Base-by-base conservation (phyloP, 2,797 vertebrate genomes). In the Hydrocynus forskahlii region DNA sequence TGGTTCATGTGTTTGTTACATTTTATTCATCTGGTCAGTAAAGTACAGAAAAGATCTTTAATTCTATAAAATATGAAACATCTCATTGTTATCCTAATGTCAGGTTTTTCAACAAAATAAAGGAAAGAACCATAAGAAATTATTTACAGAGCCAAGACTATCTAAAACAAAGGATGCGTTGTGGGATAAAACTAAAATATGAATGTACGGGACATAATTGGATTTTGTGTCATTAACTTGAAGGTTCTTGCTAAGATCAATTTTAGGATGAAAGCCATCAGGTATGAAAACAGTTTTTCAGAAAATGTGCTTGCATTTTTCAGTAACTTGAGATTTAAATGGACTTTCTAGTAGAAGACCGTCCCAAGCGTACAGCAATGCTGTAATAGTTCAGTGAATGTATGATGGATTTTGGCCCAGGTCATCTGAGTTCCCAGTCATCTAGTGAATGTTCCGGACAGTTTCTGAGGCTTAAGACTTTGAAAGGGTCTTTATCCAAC, bases 201-300 rank as follows among this genome's bases (percentile, higher is more conserved):
- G 3, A 29, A 3, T 29, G 1, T 29, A 29, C 3, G 3, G 1
- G 3, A 29, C 1, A 29, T 29, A 29, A 3, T 29, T 29, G 29
- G 29, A 29, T 10, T 43, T 50, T 71, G 35, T 25, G 48, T 54
- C 17, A 10, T n/a, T 70, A 9, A 50, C 21, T 54, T 21, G 52
- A 2, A 10, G 23, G 45, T 59, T 59, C 29, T 17, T 6, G 13
- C 62, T 7, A 17, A 17, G 19, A 68, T 45, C 38, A 68, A 68
- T 68, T 38, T 7, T n/a, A 68, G 12, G 12, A 68, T 69, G 67
- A 69, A 69, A 25, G 19, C 19, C 74, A 64, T 48, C 43, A 64
- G 6, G 60, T 25, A 16, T n/a, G 4, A 16, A 13, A 21, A 50
- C n/a, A 48, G 14, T 21, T 70, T 50, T 50, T 21, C 16, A 7